Base-by-base conservation (phyloP, 1,140 invertebrate genomes). In the Gonioctena quinquepunctata region DNA sequence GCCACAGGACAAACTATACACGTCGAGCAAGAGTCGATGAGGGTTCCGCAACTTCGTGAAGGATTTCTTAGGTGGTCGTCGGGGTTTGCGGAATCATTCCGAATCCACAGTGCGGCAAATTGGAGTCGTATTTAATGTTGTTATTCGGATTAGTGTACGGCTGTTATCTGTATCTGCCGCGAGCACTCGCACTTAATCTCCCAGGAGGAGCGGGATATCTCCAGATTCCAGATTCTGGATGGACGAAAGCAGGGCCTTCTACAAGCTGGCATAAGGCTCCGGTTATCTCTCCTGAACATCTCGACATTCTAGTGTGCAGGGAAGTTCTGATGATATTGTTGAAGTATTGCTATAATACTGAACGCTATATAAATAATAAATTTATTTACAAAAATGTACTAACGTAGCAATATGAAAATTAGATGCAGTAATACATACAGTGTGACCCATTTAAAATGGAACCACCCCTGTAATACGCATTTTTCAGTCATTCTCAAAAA, bases 71-170 rank as follows among this genome's bases (percentile, higher is more conserved):
- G 75, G 70, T 75, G 75, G 71, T 69, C 66, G 54, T 68, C 70
- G 72, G 76, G 73, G 68, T 70, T 76, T 79, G 78, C 74, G 69
- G 77, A 79, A 80, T 79, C 71, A 79, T 80, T 82, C 76, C 76
- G 73, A 82, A 83, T 81, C 79, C 80, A 82, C 82, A 82, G 78
- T 78, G 82, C 82, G 81, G 81, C 80, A 83, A 83, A 83, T 83
- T 83, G 81, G 77, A 81, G 81, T 79, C 81, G 81, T 82, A 83
- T 83, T 83, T 83, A 83, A 83, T 83, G 81, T 81, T 83, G 81
- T 83, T 83, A 83, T 83, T 81, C 76, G 81, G 81, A 83, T 83
- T 83, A 83, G 77, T 77, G 73, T 76, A 69, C 73, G 76, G 66
- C 70, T 73, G 77, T 80, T 80, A 79, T 79, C 77, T 79, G 76